Evolutionary conservation across 1,140 invertebrate genomes (phyloP).

Genomic region (Drosophila littoralis): DNA sequence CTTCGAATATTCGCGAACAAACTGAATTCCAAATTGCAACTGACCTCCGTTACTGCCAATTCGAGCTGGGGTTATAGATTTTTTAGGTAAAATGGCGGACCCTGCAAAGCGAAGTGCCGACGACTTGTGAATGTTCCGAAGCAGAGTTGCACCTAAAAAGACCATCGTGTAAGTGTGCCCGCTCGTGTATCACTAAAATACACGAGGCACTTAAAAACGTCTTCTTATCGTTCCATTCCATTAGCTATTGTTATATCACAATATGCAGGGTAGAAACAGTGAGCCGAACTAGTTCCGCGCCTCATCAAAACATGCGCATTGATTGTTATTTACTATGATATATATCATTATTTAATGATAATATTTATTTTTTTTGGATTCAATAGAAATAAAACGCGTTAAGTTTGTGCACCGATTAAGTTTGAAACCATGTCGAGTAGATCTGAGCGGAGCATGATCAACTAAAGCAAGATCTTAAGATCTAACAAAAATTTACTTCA

Average conservation of each 20-base stretch:
- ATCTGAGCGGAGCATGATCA: no score
- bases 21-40: slow-evolving; percentile 81
- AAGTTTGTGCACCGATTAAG: no score
- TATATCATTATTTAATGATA: background rate
- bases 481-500: no score
- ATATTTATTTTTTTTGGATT: background rate
- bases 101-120: slow-evolving; percentile 61
- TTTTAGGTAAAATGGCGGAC: slow-evolving; percentile 79
- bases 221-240: slow-evolving; percentile 12
- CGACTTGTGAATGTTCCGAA: slow-evolving; percentile 70
- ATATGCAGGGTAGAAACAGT: background rate
- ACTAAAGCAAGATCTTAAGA: no score
- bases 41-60: slow-evolving; percentile 64
- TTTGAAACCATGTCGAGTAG: no score
- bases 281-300: slow-evolving; percentile 16
- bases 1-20: slow-evolving; percentile 85
- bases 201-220: slow-evolving; percentile 38
- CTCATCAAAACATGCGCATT: background rate
- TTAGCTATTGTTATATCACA: slow-evolving; percentile 19
- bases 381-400: no score
- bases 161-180: slow-evolving; percentile 68
- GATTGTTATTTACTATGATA: background rate
- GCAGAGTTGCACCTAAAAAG: slow-evolving; percentile 77
- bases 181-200: slow-evolving; percentile 54
- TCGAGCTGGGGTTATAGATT: slow-evolving; percentile 77